Base-by-base conservation (phyloP, 1,140 invertebrate genomes). In the Dreissena rostriformis region DNA sequence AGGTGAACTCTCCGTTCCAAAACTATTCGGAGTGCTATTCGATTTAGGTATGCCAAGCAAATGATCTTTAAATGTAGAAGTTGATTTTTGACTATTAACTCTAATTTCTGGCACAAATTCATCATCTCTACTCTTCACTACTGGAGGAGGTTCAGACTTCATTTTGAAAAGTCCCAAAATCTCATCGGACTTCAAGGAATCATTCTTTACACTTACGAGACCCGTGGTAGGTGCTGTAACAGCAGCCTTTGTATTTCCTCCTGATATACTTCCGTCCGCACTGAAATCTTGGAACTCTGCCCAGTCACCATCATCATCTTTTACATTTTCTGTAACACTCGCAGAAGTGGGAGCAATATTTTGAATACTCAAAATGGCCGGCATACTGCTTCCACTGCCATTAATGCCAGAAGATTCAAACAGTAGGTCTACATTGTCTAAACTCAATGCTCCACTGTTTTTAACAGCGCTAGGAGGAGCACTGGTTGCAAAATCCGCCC, bases 81-180 rank as follows among this genome's bases (percentile, higher is more conserved):
- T 39, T 39, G 39, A 8, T 39, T 39, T 39, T 8, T 39, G 39
- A 39, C 39, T 39, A 39, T 39, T 39, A 5, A 39, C 39, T 39
- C 8, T 39, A 5, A 39, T 39, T 39, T 39, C 8, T 14, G 49
- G 39, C 1, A 19, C 39, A 22, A 39, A n/a, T 22, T 89, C 85
- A 68, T 88, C 86, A 84, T 86, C 77, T 39, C 61, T 78, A 78
- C 70, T 86, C 79, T 82, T 84, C 39, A 75, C 57, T 22, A n/a
- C 75, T 66, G 57, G 29, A 61, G 78, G 68, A 29, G 87, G 87
- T 22, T 91, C 90, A 79, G 88, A 84, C 53, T 87, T 86, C 17
- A 91, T 86, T 81, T 91, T 91, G 72, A 92, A 92, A 4, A 92
- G 66, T 15, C 87, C 87, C 28, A 91, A 55, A 65, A 92, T 91